Evolutionary conservation across 1,140 invertebrate genomes (phyloP).

Genomic region (Cydia splendana): DNA sequence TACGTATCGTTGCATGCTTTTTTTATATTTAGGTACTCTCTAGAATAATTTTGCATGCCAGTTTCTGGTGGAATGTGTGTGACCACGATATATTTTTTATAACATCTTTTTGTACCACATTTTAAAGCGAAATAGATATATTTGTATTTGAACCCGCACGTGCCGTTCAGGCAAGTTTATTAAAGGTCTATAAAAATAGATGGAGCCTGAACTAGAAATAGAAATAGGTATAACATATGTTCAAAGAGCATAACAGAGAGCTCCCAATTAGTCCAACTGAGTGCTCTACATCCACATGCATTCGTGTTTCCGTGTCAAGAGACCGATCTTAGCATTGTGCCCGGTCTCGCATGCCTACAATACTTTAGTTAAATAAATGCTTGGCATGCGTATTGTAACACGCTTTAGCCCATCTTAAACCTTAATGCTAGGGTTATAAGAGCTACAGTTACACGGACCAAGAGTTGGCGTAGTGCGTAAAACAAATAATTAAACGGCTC

Average conservation of each 20-base stretch:
- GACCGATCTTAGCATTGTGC: constrained; percentile 25
- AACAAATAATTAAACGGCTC: constrained; percentile 11
- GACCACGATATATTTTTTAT: too few relatives aligned
- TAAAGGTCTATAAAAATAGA: not conserved
- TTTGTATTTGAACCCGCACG: too few relatives aligned
- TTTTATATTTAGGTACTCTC: too few relatives aligned
- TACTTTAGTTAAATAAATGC: constrained; percentile 15
- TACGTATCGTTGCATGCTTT: too few relatives aligned
- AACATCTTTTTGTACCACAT: too few relatives aligned
- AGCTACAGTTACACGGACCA: not conserved
- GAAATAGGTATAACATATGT: not conserved
- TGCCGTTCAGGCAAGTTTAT: too few relatives aligned
- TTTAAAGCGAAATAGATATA: too few relatives aligned
- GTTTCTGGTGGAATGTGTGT: too few relatives aligned
- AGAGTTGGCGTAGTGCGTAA: constrained; percentile 10
- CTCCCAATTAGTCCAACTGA: constrained; percentile 27
- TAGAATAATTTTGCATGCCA: too few relatives aligned
- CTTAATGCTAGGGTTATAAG: not conserved
- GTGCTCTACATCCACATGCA: constrained; percentile 6
- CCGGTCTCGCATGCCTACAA: constrained; percentile 9
- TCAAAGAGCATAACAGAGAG: constrained; percentile 20
- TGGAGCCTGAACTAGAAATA: constrained; percentile 14
- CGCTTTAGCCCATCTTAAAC: not conserved
- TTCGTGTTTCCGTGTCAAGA: constrained; percentile 24
- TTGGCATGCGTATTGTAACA: constrained; percentile 2